Conservation (phyloP, 2,888 invertebrate genomes). For the Lasioglossum marginatum region DNA sequence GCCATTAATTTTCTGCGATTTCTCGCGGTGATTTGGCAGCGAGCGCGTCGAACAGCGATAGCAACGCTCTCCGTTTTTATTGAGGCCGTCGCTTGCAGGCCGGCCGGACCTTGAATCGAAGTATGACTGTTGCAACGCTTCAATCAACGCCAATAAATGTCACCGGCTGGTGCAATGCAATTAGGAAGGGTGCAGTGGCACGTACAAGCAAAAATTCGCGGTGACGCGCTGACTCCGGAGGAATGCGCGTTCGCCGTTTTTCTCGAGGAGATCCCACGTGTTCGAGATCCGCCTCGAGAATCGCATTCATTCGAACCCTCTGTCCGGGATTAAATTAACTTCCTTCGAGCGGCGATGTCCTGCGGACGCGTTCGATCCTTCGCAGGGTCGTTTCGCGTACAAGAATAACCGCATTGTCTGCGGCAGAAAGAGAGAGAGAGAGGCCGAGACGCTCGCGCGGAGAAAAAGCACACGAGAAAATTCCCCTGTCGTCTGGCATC, state of each 20-base stretch:
- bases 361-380: slow-evolving; percentile 3
- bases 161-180: slow-evolving; percentile 75
- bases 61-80: slow-evolving; percentile 71
- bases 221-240: neutral
- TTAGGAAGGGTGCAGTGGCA: slow-evolving; percentile 73
- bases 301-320: neutral
- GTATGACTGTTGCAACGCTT: slow-evolving; percentile 77
- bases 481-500: slow-evolving; percentile 42
- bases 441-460: neutral
- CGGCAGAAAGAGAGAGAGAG: too few relatives aligned
- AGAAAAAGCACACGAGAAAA: slow-evolving; percentile 26
- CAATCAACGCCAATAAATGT: slow-evolving; percentile 80
- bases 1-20: neutral
- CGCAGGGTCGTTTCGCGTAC: slow-evolving; percentile 18
- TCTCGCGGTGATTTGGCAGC: slow-evolving; percentile 1
- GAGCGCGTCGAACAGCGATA: slow-evolving; percentile 49
- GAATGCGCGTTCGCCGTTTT: slow-evolving; percentile 10
- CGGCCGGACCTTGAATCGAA: slow-evolving; percentile 77
- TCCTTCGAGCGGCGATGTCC: neutral
- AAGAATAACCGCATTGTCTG: neutral
- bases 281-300: neutral
- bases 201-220: slow-evolving; percentile 22
- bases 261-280: neutral
- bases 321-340: slow-evolving; percentile 4
- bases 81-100: slow-evolving; percentile 71